Evolutionary conservation across 1,140 invertebrate genomes (phyloP).

Genomic region (Drosophila lacteicornis): DNA sequence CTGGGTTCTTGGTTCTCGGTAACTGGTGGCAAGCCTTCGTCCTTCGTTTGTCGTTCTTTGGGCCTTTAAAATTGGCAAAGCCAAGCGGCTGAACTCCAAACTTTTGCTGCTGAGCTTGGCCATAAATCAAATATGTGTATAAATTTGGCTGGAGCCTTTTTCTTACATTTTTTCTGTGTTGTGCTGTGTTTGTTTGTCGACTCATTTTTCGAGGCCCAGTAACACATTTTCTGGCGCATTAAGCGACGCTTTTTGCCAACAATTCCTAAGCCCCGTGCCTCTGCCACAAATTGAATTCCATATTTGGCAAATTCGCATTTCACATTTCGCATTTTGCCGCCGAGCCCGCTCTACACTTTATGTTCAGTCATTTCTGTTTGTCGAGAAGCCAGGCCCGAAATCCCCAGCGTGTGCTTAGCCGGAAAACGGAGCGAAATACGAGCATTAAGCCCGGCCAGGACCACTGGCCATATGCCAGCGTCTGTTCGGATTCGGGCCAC

Average conservation of each 20-base stretch:
- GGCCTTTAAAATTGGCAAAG: conserved; percentile 45
- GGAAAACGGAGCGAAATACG: conserved; percentile 27
- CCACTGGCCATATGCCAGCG: conserved; percentile 42
- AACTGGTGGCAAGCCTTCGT: conserved; percentile 48
- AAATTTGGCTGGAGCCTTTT: conserved; percentile 35
- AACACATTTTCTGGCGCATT: conserved; percentile 65
- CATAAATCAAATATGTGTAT: conserved; percentile 65
- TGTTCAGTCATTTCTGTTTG: conserved; percentile 63
- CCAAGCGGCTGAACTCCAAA: conserved; percentile 46
- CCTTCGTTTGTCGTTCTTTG: conserved; percentile 39
- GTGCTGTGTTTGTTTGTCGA: conserved; percentile 21
- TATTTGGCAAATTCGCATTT: conserved; percentile 33
- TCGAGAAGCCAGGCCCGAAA: conserved; percentile 43
- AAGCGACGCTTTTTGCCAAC: conserved; percentile 54
- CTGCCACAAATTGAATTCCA: conserved; percentile 33
- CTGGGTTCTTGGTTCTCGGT: not conserved
- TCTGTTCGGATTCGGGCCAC: conserved; percentile 38
- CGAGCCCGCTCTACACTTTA: conserved; percentile 56
- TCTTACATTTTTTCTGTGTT: not conserved
- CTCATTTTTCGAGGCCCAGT: conserved; percentile 65
- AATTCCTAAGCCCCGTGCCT: conserved; percentile 5
- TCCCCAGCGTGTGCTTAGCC: conserved; percentile 62
- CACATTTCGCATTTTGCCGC: conserved; percentile 29
- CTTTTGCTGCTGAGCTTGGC: conserved; percentile 31
- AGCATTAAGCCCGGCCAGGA: conserved; percentile 44